These are phyloP conservation scores for Falco concolor DNA, from an alignment of 2,797 vertebrate genomes.

Conservation along the genomic window DNA sequence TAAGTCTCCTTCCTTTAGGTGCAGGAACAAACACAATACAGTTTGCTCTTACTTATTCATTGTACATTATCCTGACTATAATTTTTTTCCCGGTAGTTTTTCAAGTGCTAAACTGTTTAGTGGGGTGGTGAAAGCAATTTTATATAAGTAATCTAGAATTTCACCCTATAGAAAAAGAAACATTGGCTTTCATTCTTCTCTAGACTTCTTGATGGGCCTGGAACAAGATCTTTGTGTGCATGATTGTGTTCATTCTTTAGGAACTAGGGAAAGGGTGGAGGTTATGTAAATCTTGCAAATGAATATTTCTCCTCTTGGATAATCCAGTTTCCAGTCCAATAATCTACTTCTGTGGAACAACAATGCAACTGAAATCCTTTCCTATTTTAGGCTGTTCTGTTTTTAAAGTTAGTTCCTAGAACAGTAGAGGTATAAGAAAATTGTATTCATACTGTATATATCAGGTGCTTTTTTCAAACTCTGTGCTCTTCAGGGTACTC, in stretches of 20 bases:
- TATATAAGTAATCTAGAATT: background rate
- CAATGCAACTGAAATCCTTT: background rate
- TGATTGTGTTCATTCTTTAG: background rate
- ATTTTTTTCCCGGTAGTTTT: background rate
- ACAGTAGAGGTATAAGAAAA: background rate
- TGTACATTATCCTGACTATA: background rate
- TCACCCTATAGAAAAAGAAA: background rate
- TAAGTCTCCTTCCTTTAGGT: background rate
- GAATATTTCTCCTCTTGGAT: constrained; percentile 2
- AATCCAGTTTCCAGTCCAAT: background rate
- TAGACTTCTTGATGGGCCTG: background rate
- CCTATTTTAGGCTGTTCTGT: background rate
- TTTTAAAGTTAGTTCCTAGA: constrained; percentile 5
- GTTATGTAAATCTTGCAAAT: background rate
- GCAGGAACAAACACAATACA: background rate
- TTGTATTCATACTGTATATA: background rate
- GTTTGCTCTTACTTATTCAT: background rate
- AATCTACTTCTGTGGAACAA: background rate
- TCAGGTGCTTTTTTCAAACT: background rate
- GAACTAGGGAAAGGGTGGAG: background rate
- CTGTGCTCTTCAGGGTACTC: background rate
- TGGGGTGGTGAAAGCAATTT: background rate
- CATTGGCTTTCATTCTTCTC: background rate
- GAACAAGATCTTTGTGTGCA: background rate
- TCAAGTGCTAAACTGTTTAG: background rate